Evolutionary conservation across 2,113 vertebrate genomes (phyloP).

Genomic region (Eleginops maclovinus): DNA sequence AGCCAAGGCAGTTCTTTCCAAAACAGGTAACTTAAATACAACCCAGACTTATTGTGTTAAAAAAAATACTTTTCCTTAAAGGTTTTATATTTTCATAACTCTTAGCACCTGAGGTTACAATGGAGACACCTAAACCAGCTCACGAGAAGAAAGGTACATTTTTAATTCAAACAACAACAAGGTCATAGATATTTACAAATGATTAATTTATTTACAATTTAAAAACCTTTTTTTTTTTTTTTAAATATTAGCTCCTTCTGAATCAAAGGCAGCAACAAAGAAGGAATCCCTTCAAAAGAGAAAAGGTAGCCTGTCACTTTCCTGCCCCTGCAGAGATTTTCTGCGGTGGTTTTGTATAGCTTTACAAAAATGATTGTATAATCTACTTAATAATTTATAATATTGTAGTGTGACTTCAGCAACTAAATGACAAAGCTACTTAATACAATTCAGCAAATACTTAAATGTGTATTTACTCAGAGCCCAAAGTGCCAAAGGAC

Average conservation of each 20-base stretch:
- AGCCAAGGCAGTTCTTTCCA: conserved; percentile 36
- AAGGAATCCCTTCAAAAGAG: conserved; percentile 49
- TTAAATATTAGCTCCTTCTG: conserved; percentile 42
- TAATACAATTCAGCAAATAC: not conserved
- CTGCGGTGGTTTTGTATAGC: not conserved
- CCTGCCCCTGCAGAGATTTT: conserved; percentile 8
- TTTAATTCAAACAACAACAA: not conserved
- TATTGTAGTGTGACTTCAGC: not conserved
- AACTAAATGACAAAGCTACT: not conserved
- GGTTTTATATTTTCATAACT: not conserved
- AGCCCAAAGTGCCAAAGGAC: conserved; percentile 43
- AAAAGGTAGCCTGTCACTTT: conserved; percentile 58
- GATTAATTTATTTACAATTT: not conserved
- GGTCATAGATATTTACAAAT: not conserved
- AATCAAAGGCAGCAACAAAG: conserved; percentile 38
- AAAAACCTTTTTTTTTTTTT: not conserved
- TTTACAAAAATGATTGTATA: not conserved
- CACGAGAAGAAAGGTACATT: conserved; percentile 57
- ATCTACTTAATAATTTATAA: not conserved
- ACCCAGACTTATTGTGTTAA: not conserved
- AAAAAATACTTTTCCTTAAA: not conserved
- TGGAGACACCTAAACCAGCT: conserved; percentile 52
- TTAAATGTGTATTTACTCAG: conserved; percentile 47
- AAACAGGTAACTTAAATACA: conserved; percentile 49
- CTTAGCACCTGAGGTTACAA: conserved; percentile 29